Evolutionary conservation across 2,888 invertebrate genomes (phyloP).

Genomic region (Lamproptera curius): DNA sequence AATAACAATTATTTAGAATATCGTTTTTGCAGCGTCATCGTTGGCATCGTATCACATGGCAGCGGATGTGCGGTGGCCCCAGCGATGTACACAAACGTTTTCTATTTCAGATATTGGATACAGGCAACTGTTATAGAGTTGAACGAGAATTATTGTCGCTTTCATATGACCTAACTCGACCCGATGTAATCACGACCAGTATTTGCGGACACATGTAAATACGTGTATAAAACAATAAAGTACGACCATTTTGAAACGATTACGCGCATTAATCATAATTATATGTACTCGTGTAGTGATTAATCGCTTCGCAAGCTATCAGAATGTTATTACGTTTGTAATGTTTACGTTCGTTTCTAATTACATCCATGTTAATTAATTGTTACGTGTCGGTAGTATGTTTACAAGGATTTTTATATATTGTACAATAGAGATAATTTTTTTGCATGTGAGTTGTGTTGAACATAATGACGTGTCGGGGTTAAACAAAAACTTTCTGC

Average conservation of each 20-base stretch:
- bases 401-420: conserved; percentile 16
- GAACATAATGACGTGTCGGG: background rate
- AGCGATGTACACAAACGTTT: conserved; percentile 36
- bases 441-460: no score
- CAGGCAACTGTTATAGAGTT: conserved; percentile 24
- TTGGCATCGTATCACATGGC: conserved; percentile 41
- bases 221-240: background rate
- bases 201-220: background rate
- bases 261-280: background rate
- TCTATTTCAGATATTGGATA: conserved; percentile 34
- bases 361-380: conserved; percentile 13
- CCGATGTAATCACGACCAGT: background rate
- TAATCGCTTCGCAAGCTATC: conserved; percentile 3
- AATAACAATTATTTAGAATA: background rate
- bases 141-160: conserved; percentile 31
- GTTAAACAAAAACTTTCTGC: no score
- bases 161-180: conserved; percentile 24
- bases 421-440: no score
- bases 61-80: conserved; percentile 33
- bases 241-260: background rate
- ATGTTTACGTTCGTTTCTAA: conserved; percentile 10
- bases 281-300: background rate
- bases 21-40: conserved; percentile 28
- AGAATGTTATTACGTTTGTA: conserved; percentile 1
- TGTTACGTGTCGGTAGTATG: background rate